Conservation (phyloP, 2,113 vertebrate genomes). For the Prionailurus bengalensis region DNA sequence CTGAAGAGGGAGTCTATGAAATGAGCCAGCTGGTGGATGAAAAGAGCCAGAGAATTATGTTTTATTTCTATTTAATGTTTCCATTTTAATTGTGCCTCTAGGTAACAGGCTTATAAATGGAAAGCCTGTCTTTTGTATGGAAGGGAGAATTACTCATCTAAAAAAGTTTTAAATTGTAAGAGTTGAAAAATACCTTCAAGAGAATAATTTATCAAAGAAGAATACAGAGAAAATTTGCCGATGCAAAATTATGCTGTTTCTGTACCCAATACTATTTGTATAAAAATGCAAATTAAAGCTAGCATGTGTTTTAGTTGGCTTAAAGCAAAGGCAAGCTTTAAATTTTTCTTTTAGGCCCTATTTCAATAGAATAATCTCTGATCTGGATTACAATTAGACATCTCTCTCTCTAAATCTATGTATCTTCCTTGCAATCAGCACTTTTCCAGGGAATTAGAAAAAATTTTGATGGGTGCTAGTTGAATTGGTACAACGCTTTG, state of each 20-base stretch:
- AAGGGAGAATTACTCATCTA: slow-evolving; percentile 78
- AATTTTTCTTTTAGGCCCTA: slow-evolving; percentile 70
- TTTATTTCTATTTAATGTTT: slow-evolving; percentile 81
- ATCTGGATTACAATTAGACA: slow-evolving; percentile 62
- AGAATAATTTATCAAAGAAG: slow-evolving; percentile 79
- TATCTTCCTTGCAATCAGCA: slow-evolving; percentile 18
- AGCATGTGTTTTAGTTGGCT: slow-evolving; percentile 76
- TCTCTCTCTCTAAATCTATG: slow-evolving; percentile 39
- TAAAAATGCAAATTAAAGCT: slow-evolving; percentile 81
- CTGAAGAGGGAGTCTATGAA: slow-evolving; percentile 65
- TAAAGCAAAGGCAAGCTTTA: slow-evolving; percentile 67
- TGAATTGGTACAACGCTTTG: background rate
- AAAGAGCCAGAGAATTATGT: slow-evolving; percentile 73
- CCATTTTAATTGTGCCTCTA: slow-evolving; percentile 82
- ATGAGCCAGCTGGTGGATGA: slow-evolving; percentile 80
- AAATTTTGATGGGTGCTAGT: background rate
- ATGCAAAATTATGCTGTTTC: slow-evolving; percentile 77
- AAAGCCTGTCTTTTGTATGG: slow-evolving; percentile 76
- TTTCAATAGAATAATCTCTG: slow-evolving; percentile 65
- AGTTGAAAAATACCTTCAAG: slow-evolving; percentile 81
- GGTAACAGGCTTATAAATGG: slow-evolving; percentile 80
- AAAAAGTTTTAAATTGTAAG: slow-evolving; percentile 73
- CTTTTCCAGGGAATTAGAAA: slow-evolving; percentile 17
- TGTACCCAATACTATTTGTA: slow-evolving; percentile 73
- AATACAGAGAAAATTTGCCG: slow-evolving; percentile 76